Percentiles rank a stretch among this genome's conserved stretches.
Evolutionary conservation across 2,113 vertebrate genomes (phyloP).

Genomic region (Pholis gunnellus): DNA sequence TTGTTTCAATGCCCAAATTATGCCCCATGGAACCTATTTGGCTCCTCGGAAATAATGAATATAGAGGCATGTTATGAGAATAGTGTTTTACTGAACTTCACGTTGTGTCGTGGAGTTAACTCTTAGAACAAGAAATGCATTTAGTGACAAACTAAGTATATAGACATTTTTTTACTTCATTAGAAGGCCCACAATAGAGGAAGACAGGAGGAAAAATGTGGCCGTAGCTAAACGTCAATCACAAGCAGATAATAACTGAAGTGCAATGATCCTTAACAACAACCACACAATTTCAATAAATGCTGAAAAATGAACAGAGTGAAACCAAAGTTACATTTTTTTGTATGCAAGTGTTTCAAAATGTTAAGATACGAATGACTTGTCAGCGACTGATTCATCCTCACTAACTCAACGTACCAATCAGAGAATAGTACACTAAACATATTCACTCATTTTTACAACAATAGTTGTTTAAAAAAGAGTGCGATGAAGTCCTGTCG

Average conservation of each 20-base stretch:
- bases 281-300: neutral
- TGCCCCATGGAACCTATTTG: conserved; percentile 62
- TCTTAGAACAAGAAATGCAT: conserved; percentile 14
- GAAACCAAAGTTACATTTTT: conserved; percentile 49
- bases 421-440: conserved; percentile 7
- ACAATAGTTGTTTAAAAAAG: conserved; percentile 64
- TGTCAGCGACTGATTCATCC: neutral
- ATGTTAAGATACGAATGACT: neutral
- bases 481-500: conserved; percentile 30
- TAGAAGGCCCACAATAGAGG: conserved; percentile 18
- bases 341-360: conserved; percentile 14
- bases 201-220: neutral
- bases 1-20: conserved; percentile 55
- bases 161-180: conserved; percentile 10
- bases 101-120: conserved; percentile 1
- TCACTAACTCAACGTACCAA: neutral
- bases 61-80: conserved; percentile 35
- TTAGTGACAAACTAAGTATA: neutral
- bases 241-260: conserved; percentile 5
- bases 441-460: conserved; percentile 29
- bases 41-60: conserved; percentile 28
- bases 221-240: conserved; percentile 5
- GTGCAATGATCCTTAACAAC: conserved; percentile 7
- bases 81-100: conserved; percentile 33
- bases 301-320: neutral